A percentile compares a stretch with the other conserved stretches of the same genome.
These are phyloP conservation scores for Ammodytes dubius DNA, from an alignment of 2,113 vertebrate species.

Conservation along the genomic window DNA sequence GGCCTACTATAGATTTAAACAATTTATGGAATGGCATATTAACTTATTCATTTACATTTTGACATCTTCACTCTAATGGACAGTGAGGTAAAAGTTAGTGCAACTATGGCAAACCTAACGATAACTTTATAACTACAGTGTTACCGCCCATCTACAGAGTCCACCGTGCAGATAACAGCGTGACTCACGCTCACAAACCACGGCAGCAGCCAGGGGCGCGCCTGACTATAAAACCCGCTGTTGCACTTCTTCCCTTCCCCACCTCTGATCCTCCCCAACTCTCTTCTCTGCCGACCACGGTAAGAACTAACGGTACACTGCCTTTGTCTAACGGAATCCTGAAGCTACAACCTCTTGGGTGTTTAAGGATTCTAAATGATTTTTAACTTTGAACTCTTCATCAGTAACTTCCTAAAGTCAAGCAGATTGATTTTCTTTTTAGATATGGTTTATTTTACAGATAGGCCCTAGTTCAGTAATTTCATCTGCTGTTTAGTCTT, in stretches of 20 bases:
- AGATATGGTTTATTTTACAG: neutral
- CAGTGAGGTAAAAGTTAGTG: neutral
- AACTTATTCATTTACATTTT: too few relatives aligned
- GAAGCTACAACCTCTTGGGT: neutral
- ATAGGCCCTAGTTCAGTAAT: neutral
- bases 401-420: neutral
- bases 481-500: neutral
- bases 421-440: neutral
- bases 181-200: constrained; percentile 39
- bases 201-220: constrained; percentile 63
- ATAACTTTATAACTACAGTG: neutral
- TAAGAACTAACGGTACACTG: constrained; percentile 50
- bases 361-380: neutral
- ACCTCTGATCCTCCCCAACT: constrained; percentile 48
- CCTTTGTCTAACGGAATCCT: neutral
- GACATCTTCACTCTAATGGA: neutral
- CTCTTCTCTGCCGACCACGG: constrained; percentile 41
- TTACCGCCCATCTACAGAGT: constrained; percentile 1
- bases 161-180: neutral
- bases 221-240: constrained; percentile 69
- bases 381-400: neutral
- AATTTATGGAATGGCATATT: too few relatives aligned
- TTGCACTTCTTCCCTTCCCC: constrained; percentile 9
- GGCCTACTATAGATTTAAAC: too few relatives aligned
- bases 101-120: neutral